Percentiles rank a stretch among this genome's conserved stretches.
Conservation (phyloP, 2,888 invertebrate species). For the Ryuthela nishihirai region DNA sequence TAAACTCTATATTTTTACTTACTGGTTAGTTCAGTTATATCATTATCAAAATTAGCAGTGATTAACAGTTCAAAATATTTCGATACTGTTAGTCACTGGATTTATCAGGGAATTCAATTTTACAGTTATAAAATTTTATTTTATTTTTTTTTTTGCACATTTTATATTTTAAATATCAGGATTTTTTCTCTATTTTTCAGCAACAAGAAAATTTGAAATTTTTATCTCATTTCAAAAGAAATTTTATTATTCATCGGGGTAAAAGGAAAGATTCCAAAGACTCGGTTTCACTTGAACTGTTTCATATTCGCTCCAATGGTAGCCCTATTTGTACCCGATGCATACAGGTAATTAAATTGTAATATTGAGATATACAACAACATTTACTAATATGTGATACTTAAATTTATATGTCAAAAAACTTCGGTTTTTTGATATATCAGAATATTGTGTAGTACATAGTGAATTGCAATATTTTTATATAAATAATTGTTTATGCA, state of each 20-base stretch:
- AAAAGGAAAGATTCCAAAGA: conserved; percentile 49
- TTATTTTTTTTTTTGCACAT: neutral
- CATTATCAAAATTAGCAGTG: no score
- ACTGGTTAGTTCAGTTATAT: no score
- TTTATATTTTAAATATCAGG: no score
- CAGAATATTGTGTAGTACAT: no score
- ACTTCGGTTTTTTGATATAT: no score
- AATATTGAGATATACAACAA: neutral
- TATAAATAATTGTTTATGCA: no score
- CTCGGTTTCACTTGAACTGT: conserved; percentile 69
- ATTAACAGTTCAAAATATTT: no score
- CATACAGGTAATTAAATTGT: conserved; percentile 61
- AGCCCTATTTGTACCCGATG: conserved; percentile 88
- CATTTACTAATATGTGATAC: neutral
- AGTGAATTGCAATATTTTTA: no score
- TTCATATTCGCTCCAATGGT: conserved; percentile 92
- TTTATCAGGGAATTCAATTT: neutral
- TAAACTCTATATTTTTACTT: no score
- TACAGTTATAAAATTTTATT: conserved; percentile 8
- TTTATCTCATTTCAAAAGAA: conserved; percentile 91
- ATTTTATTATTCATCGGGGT: conserved; percentile 88
- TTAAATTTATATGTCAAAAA: no score
- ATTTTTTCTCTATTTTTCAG: conserved; percentile 42
- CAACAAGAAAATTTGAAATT: conserved; percentile 99
- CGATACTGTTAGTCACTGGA: no score